phyloP scores from a whole-genome alignment of 2,797 vertebrate species.

The Enteromius viviparus region DNA sequence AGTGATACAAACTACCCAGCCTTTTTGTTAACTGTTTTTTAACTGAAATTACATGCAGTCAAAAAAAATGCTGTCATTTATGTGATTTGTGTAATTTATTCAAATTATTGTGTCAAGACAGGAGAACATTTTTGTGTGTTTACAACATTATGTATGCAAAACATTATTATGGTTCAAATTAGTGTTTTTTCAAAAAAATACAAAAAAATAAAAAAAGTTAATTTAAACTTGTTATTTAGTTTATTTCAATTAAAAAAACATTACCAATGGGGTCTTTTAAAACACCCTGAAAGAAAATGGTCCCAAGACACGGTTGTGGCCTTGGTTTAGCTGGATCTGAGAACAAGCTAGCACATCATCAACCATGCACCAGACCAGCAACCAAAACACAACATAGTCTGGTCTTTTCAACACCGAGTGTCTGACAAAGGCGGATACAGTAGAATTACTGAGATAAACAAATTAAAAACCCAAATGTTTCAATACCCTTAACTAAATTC shows the following conservation, averaged over 20 bases:
- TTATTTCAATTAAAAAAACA: not conserved
- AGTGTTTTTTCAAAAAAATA: not conserved
- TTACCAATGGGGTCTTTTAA: not conserved
- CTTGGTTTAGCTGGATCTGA: not conserved
- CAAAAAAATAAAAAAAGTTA: not conserved
- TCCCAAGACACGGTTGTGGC: not conserved
- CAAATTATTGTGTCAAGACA: not conserved
- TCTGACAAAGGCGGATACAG: not conserved
- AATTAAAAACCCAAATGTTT: not conserved
- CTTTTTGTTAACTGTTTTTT: not conserved
- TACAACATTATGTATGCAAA: not conserved
- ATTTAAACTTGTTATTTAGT: not conserved
- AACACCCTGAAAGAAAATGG: not conserved
- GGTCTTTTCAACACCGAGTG: constrained; percentile 4
- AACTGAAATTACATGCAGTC: not conserved
- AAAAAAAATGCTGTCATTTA: not conserved
- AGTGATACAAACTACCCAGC: not conserved
- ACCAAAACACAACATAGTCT: constrained; percentile 8
- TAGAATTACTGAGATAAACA: constrained; percentile 5
- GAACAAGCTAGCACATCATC: constrained; percentile 11
- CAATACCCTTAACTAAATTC: not conserved
- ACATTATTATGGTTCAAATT: not conserved
- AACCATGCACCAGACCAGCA: not conserved
- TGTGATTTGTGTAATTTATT: not conserved
- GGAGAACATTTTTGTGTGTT: not conserved